Evolutionary conservation across 2,797 vertebrate species (phyloP), one percentile per base, ranked within the genome.

Genomic region (Pitangus sulphuratus): DNA sequence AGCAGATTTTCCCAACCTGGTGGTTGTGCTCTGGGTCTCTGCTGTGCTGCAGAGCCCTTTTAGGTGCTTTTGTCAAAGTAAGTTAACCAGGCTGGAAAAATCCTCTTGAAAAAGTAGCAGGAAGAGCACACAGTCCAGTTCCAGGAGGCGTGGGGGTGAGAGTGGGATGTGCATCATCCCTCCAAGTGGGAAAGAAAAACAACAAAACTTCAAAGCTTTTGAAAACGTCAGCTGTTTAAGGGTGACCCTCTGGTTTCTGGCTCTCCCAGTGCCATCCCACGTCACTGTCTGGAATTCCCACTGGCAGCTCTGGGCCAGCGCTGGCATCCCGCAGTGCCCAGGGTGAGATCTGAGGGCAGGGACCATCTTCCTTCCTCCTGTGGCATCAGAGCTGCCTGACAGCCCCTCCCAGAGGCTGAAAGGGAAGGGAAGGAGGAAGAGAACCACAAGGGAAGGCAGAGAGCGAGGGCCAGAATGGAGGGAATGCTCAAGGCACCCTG

Each of bases 261-360:
- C 6, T 78, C 15, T 37, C 44, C 33, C 6, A 13, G 45, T 25
- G 31, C 33, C 37, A 14, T 60, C 58, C 57, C 61, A 25, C 9
- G 18, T 56, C 3, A 0, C 25, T 58, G 17, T 1, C 20, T 30
- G 0, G 15, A 8, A 61, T 45, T 65, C 77, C 65, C 48, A n/a
- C 30, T 0, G 9, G 60, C 28, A 79, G 54, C 66, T 71, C 21
- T 0, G 0, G 16, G 47, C 20, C 35, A 18, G 42, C 0, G 0
- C 64, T 9, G 8, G 30, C 12, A 15, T 68, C 62, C 47, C 0
- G 1, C n/a, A 22, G 26, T 16, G 68, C 25, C 21, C 9, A 2
- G 3, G 54, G 17, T 56, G 53, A 53, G 33, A 8, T 19, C 7
- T 5, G 66, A 75, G 70, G 78, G 48, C 87, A 74, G 64, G 54